Evolutionary conservation across 2,888 invertebrate species (phyloP).

Genomic region (Palloptera scutellata): DNA sequence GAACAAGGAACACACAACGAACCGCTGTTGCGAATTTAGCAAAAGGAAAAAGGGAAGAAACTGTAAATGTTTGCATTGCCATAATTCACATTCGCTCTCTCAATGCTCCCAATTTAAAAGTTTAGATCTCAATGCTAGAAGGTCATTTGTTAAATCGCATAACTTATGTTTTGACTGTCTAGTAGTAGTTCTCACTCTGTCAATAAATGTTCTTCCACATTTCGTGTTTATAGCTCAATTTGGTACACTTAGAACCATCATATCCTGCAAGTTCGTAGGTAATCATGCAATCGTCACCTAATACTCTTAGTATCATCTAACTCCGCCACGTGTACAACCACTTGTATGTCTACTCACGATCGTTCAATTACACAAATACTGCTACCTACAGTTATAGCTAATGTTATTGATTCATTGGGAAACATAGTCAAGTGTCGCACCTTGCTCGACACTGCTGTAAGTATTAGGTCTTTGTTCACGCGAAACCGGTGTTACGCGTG

Average conservation of each 20-base stretch:
- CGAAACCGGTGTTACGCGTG: slow-evolving; percentile 22
- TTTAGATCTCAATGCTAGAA: not conserved
- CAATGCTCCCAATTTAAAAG: not conserved
- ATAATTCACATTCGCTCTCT: not conserved
- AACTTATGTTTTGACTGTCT: slow-evolving; percentile 19
- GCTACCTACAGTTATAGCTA: slow-evolving; percentile 10
- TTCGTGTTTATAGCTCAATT: not conserved
- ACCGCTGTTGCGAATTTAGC: slow-evolving; percentile 17
- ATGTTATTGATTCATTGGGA: not conserved
- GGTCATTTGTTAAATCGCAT: not conserved
- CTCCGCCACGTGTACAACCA: too few species aligned
- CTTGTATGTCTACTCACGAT: not conserved
- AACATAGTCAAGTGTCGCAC: slow-evolving; percentile 10
- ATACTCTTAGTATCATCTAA: not conserved
- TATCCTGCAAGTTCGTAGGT: not conserved
- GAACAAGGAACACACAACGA: not conserved
- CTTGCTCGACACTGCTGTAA: slow-evolving; percentile 22
- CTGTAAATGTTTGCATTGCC: not conserved
- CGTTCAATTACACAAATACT: not conserved
- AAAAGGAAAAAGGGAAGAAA: not conserved
- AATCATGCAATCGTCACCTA: not conserved
- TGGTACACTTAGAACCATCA: not conserved
- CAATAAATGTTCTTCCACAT: not conserved
- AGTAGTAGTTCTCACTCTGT: slow-evolving; percentile 2
- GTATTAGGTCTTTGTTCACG: slow-evolving; percentile 15